A percentile compares a stretch with the other conserved stretches of the same genome.
Conservation (phyloP, 2,797 vertebrate species). For the Telmatherina bonti region DNA sequence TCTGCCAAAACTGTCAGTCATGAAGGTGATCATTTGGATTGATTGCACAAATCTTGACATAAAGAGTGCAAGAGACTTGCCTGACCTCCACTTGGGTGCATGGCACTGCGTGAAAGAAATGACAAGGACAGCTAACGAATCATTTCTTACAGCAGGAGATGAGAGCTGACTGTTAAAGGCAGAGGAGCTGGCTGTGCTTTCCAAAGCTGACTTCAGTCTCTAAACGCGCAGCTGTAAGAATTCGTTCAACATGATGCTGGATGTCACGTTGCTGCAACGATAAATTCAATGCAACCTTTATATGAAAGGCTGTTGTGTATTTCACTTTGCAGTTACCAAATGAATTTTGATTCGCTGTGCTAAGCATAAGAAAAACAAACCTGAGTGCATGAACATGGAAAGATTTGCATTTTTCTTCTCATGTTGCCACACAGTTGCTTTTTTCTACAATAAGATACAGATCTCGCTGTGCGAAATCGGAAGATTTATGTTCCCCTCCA, state of each 20-base stretch:
- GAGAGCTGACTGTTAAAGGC: constrained; percentile 19
- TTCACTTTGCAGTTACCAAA: constrained; percentile 1
- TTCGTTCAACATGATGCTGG: constrained; percentile 2
- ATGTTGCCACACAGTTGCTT: constrained; percentile 30
- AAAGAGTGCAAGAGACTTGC: constrained; percentile 7
- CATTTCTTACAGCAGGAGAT: constrained; percentile 9
- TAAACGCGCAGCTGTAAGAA: neutral
- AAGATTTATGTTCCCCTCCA: constrained; percentile 57
- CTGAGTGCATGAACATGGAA: constrained; percentile 46
- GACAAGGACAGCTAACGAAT: constrained; percentile 26
- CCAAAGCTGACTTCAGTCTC: neutral
- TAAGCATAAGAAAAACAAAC: constrained; percentile 47
- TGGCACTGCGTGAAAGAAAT: constrained; percentile 14
- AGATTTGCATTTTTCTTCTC: constrained; percentile 60
- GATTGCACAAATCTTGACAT: constrained; percentile 28
- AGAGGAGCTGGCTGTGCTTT: constrained; percentile 11
- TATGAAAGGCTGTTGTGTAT: constrained; percentile 12
- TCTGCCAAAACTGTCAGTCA: constrained; percentile 48
- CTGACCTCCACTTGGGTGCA: constrained; percentile 12
- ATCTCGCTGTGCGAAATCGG: constrained; percentile 37
- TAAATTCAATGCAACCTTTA: constrained; percentile 28
- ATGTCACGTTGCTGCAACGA: constrained; percentile 19
- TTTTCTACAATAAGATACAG: constrained; percentile 49
- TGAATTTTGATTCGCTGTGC: constrained; percentile 43
- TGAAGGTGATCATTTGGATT: constrained; percentile 35